Conservation (phyloP, 2,888 invertebrate genomes). For the Sphecodes monilicornis region DNA sequence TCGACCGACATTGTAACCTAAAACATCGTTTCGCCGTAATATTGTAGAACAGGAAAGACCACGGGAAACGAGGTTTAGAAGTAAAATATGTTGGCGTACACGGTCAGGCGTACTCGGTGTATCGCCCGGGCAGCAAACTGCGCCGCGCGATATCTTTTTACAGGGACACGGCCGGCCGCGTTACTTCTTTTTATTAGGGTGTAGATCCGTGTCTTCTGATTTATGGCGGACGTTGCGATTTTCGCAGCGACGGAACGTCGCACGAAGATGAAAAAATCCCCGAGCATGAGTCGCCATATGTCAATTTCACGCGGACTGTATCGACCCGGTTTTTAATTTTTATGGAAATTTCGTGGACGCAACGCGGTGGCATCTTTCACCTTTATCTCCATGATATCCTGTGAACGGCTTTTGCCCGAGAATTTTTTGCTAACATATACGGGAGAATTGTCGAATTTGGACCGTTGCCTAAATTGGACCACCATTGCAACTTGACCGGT, state of each 20-base stretch:
- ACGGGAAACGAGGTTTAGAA: conserved; percentile 19
- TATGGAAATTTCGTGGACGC: neutral
- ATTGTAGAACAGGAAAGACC: neutral
- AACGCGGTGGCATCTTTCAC: neutral
- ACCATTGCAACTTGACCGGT: too few relatives aligned
- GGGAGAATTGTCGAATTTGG: too few relatives aligned
- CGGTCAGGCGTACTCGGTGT: neutral
- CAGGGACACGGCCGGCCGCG: neutral
- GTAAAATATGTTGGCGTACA: conserved; percentile 22
- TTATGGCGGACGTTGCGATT: neutral
- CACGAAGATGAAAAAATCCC: neutral
- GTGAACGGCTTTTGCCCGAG: neutral
- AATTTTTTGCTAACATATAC: neutral
- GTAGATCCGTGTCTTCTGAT: neutral
- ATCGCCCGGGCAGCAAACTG: conserved; percentile 25
- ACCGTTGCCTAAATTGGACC: too few relatives aligned
- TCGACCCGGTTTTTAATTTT: neutral
- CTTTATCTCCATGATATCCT: neutral
- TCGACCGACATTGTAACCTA: neutral
- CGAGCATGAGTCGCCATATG: neutral
- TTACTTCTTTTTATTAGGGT: neutral
- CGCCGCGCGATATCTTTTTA: conserved; percentile 24
- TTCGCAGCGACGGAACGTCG: neutral
- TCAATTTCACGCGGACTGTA: neutral
- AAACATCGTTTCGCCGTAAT: neutral